Evolutionary conservation across 2,888 invertebrate species (phyloP).

Genomic region (Aleiodes testaceus): DNA sequence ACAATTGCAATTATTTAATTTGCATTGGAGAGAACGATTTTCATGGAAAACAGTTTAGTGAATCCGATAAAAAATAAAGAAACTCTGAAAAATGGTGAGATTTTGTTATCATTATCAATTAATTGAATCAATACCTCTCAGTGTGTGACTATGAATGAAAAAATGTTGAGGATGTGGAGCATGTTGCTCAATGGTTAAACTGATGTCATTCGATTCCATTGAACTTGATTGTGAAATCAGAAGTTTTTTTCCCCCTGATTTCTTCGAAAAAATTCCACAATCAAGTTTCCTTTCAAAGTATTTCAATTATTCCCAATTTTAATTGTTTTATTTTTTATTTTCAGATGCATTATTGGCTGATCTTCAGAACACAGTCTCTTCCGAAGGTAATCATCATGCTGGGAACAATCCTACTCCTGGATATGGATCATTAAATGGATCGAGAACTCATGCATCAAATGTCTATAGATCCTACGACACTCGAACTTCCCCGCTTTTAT

Average conservation of each 20-base stretch:
- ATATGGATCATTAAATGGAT: constrained; percentile 87
- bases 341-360: constrained; percentile 96
- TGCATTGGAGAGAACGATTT: not conserved
- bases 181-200: not conserved
- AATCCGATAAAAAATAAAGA: not conserved
- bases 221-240: constrained; percentile 6
- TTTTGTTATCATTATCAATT: not conserved
- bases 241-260: not conserved
- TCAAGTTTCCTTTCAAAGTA: not conserved
- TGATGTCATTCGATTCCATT: constrained; percentile 20
- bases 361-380: constrained; percentile 93
- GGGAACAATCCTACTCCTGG: constrained; percentile 76
- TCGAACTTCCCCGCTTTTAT: constrained; percentile 72
- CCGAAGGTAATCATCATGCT: constrained; percentile 73
- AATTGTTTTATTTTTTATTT: constrained; percentile 68
- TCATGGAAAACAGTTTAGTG: no score
- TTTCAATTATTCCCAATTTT: not conserved
- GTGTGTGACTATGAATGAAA: not conserved
- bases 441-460: constrained; percentile 69
- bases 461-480: constrained; percentile 64
- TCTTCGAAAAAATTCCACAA: not conserved
- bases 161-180: not conserved
- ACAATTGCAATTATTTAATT: not conserved
- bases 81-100: not conserved
- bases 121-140: no score